Evolutionary conservation across 2,888 invertebrate genomes (phyloP).

Genomic region (Heliconius sara): DNA sequence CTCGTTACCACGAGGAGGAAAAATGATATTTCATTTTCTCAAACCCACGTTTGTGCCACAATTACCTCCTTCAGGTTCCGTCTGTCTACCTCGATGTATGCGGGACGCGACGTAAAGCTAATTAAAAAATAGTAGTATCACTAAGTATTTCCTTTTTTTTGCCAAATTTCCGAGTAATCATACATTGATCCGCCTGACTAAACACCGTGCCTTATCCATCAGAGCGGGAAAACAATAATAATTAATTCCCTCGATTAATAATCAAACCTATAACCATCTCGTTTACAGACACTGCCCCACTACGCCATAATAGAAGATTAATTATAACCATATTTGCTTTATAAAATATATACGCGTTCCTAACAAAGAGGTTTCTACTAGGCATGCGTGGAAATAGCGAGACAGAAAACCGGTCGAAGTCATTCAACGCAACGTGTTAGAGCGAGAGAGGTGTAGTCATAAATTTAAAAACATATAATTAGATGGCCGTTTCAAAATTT

Average conservation of each 20-base stretch:
- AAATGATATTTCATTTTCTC: no score
- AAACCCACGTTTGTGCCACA: no score
- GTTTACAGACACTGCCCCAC: not conserved
- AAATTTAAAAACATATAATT: slow-evolving; percentile 40
- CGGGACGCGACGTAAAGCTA: no score
- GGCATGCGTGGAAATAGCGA: slow-evolving; percentile 31
- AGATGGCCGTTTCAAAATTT: slow-evolving; percentile 33
- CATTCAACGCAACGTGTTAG: not conserved
- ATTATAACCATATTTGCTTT: slow-evolving; percentile 19
- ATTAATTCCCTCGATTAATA: not conserved
- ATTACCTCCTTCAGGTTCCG: no score
- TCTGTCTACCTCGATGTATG: no score
- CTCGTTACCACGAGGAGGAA: no score
- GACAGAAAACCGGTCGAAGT: slow-evolving; percentile 33
- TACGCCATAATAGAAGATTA: slow-evolving; percentile 10
- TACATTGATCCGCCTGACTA: not conserved
- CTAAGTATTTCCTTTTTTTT: no score
- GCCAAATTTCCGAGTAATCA: no score
- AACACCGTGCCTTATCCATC: not conserved
- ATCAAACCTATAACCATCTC: not conserved
- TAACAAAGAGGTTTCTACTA: slow-evolving; percentile 30
- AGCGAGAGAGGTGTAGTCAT: slow-evolving; percentile 30
- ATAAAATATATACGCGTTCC: slow-evolving; percentile 27
- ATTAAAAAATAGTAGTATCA: no score
- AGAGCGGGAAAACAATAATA: not conserved